Conservation (phyloP, 2,888 invertebrate species). For the Spicauda simplicius region DNA sequence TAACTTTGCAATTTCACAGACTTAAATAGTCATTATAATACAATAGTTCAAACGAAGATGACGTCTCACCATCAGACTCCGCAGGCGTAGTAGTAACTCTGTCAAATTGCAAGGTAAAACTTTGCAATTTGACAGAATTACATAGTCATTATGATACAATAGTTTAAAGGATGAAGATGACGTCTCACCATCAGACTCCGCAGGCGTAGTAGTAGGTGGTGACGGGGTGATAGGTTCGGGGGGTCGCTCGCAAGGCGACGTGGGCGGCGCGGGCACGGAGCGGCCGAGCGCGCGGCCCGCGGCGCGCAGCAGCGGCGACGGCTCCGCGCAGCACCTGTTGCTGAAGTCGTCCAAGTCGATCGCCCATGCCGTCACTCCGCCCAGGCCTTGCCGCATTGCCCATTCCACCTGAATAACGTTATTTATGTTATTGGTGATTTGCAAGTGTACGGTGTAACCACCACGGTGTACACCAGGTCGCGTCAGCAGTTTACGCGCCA, state of each 20-base stretch:
- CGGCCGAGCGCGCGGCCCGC: constrained; percentile 91
- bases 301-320: constrained; percentile 91
- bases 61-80: constrained; percentile 64
- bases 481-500: too few species aligned
- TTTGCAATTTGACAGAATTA: too few species aligned
- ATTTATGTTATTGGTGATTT: too few species aligned
- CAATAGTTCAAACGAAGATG: not conserved
- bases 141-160: too few species aligned
- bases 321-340: constrained; percentile 92
- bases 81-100: constrained; percentile 86
- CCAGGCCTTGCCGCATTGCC: constrained; percentile 89
- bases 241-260: constrained; percentile 87
- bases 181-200: constrained; percentile 65
- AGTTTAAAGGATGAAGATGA: not conserved
- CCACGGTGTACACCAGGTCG: too few species aligned
- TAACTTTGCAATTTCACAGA: too few species aligned
- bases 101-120: too few species aligned
- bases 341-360: constrained; percentile 94
- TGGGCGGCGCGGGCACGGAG: constrained; percentile 77
- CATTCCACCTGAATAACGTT: constrained; percentile 85
- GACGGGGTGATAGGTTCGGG: constrained; percentile 89
- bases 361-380: constrained; percentile 95
- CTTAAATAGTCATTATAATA: too few species aligned
- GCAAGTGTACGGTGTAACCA: too few species aligned
- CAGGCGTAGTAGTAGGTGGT: constrained; percentile 88